These are phyloP conservation scores for Rhodinocichla rosea DNA, from an alignment of 2,113 vertebrate species.

Conservation along the genomic window DNA sequence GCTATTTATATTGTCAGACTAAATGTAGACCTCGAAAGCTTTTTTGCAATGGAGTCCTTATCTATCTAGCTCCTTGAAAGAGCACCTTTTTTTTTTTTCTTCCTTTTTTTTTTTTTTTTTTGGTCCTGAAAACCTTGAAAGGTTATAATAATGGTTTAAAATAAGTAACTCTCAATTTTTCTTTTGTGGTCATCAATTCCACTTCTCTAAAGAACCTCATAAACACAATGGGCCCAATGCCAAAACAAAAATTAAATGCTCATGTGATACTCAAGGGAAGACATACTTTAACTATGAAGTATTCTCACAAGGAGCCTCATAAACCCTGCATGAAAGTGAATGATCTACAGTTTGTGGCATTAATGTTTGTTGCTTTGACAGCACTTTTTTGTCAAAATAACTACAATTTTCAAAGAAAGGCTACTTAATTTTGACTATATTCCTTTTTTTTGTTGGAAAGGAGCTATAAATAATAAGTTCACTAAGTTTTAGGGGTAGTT, in stretches of 20 bases:
- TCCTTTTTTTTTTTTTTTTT: background rate
- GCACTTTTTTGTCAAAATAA: constrained; percentile 68
- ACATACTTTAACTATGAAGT: constrained; percentile 59
- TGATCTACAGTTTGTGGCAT: constrained; percentile 5
- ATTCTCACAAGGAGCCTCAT: constrained; percentile 43
- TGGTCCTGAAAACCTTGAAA: constrained; percentile 19
- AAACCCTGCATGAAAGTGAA: constrained; percentile 23
- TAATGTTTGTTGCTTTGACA: constrained; percentile 50
- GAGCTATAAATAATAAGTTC: constrained; percentile 51
- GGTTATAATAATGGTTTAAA: constrained; percentile 56
- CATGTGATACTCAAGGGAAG: constrained; percentile 35
- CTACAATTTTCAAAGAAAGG: constrained; percentile 53
- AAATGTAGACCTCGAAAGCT: background rate
- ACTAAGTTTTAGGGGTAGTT: constrained; percentile 17
- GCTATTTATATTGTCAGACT: background rate
- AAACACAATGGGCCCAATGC: constrained; percentile 56
- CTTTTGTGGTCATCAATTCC: constrained; percentile 60
- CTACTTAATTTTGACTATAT: constrained; percentile 55
- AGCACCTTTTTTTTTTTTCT: background rate
- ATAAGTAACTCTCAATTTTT: constrained; percentile 58
- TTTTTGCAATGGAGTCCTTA: background rate
- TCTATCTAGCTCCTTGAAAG: background rate
- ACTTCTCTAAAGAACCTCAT: constrained; percentile 57
- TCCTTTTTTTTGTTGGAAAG: constrained; percentile 38
- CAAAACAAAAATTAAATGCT: constrained; percentile 70